These are phyloP conservation scores for Amblyornis subalaris DNA, from an alignment of 2,113 vertebrate species.

Conservation along the genomic window DNA sequence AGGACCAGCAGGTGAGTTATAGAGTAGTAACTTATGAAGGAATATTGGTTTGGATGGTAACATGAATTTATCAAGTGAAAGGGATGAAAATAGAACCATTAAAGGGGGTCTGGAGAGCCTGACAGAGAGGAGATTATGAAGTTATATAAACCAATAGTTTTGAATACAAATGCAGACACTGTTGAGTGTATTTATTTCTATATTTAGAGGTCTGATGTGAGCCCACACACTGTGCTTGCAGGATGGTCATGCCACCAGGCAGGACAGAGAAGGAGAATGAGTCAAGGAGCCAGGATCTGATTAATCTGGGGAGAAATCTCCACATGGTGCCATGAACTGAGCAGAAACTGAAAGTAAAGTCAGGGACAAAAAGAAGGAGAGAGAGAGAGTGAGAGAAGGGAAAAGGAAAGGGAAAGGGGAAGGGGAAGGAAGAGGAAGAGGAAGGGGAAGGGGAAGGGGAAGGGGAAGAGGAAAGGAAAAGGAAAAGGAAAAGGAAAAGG, in stretches of 20 bases:
- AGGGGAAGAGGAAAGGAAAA: too few species aligned
- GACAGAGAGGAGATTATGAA: background rate
- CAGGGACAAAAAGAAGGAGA: too few species aligned
- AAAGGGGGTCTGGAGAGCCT: background rate
- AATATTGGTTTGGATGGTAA: conserved; percentile 1
- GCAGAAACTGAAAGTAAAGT: background rate
- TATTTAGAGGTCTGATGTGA: background rate
- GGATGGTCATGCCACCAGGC: background rate
- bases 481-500: too few species aligned
- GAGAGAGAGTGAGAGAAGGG: too few species aligned
- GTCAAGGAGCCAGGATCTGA: background rate
- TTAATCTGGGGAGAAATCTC: background rate
- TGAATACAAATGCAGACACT: background rate
- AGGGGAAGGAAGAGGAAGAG: too few species aligned
- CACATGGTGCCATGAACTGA: background rate
- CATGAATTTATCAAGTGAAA: background rate
- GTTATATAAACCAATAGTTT: background rate
- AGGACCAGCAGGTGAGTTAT: background rate
- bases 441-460: too few species aligned
- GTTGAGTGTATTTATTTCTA: background rate
- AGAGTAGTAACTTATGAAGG: conserved; percentile 1
- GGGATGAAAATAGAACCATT: background rate
- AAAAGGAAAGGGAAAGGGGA: too few species aligned
- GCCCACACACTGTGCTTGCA: background rate
- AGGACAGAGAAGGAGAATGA: background rate